Percentiles rank a stretch among this genome's conserved stretches.
Conservation (phyloP, 2,797 vertebrate genomes). For the Lophotriccus pileatus region DNA sequence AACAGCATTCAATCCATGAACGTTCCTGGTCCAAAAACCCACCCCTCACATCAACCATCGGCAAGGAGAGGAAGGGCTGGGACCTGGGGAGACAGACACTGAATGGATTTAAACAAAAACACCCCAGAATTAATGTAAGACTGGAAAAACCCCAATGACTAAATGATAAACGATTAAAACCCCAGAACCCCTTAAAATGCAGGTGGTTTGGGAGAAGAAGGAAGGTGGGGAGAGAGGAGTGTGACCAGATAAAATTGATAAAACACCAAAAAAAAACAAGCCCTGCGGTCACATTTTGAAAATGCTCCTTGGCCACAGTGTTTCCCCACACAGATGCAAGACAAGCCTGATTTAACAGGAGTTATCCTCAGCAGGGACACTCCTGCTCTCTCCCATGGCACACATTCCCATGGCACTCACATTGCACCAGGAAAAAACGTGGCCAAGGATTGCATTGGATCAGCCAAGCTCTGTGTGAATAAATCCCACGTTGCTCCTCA, state of each 20-base stretch:
- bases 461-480: fast-evolving
- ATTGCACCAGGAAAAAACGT: neutral
- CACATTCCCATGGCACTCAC: neutral
- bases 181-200: neutral
- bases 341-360: neutral
- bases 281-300: fast-evolving
- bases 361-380: neutral
- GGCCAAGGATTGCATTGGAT: neutral
- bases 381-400: neutral
- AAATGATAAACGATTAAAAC: neutral
- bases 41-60: neutral
- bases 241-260: neutral
- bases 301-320: fast-evolving
- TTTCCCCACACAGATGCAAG: neutral
- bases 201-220: neutral
- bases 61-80: fast-evolving
- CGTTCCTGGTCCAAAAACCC: neutral
- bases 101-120: fast-evolving
- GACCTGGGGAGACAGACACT: neutral
- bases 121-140: neutral
- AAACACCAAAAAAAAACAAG: neutral
- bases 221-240: neutral
- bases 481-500: neutral
- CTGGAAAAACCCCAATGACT: neutral
- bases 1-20: neutral